These are phyloP conservation scores for Tokudaia tokunoshimensis DNA, from an alignment of 2,797 vertebrate species.

Conservation along the genomic window DNA sequence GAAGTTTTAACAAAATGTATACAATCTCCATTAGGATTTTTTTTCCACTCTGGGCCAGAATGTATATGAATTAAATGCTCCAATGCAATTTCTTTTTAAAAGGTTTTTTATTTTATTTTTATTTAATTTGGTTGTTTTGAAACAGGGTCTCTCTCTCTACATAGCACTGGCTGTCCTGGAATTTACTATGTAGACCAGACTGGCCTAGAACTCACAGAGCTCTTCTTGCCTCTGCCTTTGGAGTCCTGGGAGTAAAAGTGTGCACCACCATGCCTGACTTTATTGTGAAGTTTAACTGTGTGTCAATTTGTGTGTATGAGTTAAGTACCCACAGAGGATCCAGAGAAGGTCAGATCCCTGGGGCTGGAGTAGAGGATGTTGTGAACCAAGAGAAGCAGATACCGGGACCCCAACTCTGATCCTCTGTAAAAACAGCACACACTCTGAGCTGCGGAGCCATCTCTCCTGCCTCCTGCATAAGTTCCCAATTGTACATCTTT, in stretches of 20 bases:
- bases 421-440: not conserved
- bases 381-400: not conserved
- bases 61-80: not conserved
- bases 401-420: not conserved
- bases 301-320: not conserved
- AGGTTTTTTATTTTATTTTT: not conserved
- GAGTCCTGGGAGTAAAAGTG: not conserved
- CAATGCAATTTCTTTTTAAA: constrained; percentile 30
- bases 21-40: not conserved
- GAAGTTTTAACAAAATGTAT: constrained; percentile 18
- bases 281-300: not conserved
- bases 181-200: not conserved
- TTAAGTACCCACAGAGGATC: too few species aligned
- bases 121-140: not conserved
- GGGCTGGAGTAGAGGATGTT: not conserved
- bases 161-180: not conserved
- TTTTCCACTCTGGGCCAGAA: not conserved
- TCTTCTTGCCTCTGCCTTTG: not conserved
- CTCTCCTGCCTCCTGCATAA: not conserved
- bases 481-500: constrained; percentile 18
- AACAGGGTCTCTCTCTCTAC: not conserved
- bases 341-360: not conserved
- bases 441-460: not conserved
- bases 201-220: not conserved
- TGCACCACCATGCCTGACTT: not conserved